A percentile compares a stretch with the other conserved stretches of the same genome.
Conservation (phyloP, 30 jellyfish, hydroid and myxozoan genomes). For the Haliclystus octoradiatus region DNA sequence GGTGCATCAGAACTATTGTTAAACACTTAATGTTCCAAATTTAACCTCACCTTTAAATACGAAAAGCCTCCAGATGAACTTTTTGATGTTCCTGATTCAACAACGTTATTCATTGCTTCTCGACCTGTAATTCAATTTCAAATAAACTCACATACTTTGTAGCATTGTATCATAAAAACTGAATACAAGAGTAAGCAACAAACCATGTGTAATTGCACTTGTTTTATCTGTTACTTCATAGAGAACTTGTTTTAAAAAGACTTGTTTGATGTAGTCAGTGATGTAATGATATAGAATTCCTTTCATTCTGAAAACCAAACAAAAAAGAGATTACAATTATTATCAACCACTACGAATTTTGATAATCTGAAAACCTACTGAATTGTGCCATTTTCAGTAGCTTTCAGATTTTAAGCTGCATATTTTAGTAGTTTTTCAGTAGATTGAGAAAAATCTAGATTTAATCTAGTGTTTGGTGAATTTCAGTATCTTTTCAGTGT, state of each 20-base stretch:
- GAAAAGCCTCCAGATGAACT: slow-evolving; percentile 34
- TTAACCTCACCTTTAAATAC: slow-evolving; percentile 71
- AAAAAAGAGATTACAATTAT: neutral
- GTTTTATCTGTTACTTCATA: slow-evolving; percentile 81
- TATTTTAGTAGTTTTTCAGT: too few species aligned
- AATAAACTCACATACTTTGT: neutral
- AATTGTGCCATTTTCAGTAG: too few species aligned
- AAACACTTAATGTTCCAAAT: too few species aligned
- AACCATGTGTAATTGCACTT: slow-evolving; percentile 61
- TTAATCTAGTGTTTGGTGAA: neutral
- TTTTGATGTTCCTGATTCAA: slow-evolving; percentile 64
- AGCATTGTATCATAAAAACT: neutral
- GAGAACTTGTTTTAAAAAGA: slow-evolving; percentile 53
- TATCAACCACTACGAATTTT: too few species aligned
- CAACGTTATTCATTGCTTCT: slow-evolving; percentile 78
- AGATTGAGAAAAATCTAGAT: too few species aligned
- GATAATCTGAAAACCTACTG: too few species aligned
- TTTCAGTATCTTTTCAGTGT: too few species aligned
- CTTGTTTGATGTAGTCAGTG: slow-evolving; percentile 72
- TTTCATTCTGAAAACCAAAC: slow-evolving; percentile 24
- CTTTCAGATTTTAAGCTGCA: too few species aligned
- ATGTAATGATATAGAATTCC: slow-evolving; percentile 78
- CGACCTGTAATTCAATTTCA: slow-evolving; percentile 15
- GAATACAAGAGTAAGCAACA: neutral
- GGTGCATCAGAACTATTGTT: too few species aligned